Evolutionary conservation across 2,888 invertebrate species (phyloP).

Genomic region (Drosophila prostipennis): DNA sequence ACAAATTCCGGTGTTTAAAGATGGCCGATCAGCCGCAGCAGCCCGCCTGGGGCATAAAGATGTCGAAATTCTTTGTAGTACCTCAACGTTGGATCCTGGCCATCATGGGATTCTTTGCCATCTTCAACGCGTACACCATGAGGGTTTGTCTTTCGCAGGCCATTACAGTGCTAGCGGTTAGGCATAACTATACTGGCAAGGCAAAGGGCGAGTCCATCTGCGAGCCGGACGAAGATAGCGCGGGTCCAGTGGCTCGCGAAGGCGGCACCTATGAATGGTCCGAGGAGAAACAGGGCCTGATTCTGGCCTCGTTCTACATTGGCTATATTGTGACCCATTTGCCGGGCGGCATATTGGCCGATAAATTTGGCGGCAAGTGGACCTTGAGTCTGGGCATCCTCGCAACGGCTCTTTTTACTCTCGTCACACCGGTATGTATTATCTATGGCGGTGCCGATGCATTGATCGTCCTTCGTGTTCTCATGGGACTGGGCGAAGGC

Average conservation of each 20-base stretch:
- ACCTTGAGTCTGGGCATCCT: conserved; percentile 90
- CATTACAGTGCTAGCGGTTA: conserved; percentile 84
- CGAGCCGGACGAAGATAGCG: neutral
- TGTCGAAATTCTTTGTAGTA: neutral
- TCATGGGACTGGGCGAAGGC: conserved; percentile 93
- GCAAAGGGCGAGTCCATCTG: fast-evolving
- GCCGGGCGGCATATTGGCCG: conserved; percentile 91
- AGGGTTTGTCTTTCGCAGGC: conserved; percentile 33
- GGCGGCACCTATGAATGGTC: conserved; percentile 87
- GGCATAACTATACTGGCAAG: conserved; percentile 3
- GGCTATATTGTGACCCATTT: conserved; percentile 92
- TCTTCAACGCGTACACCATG: conserved; percentile 27
- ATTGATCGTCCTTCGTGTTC: conserved; percentile 88
- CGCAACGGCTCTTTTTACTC: conserved; percentile 86
- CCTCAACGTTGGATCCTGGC: conserved; percentile 29
- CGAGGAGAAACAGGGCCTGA: conserved; percentile 88
- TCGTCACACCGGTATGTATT: conserved; percentile 29
- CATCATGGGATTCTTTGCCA: conserved; percentile 33
- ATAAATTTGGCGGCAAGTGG: conserved; percentile 92
- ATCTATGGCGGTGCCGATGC: conserved; percentile 82
- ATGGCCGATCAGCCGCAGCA: neutral
- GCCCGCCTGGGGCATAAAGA: neutral
- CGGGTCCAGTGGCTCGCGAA: neutral
- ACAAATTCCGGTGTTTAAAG: neutral
- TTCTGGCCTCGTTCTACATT: conserved; percentile 91